phyloP scores from a whole-genome alignment of 2,888 invertebrate species.

The Chamaedrilus cognettii region DNA sequence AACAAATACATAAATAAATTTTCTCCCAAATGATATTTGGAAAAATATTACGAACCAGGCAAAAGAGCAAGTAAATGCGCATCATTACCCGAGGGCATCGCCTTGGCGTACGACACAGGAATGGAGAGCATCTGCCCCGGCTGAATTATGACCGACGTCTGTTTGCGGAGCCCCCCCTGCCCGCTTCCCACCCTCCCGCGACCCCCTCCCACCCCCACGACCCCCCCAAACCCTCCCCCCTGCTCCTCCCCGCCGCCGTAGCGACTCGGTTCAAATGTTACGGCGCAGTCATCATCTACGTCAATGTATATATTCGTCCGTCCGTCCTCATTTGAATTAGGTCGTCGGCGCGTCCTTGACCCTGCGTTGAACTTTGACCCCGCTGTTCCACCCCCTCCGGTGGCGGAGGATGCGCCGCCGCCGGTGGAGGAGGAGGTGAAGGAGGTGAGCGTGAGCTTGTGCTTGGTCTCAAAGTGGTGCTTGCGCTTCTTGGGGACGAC shows the following conservation, averaged over 20 bases:
- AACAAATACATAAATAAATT: too few species aligned
- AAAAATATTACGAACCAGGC: too few species aligned
- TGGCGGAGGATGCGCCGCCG: background rate
- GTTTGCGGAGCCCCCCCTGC: too few species aligned
- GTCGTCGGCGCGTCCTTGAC: slow-evolving; percentile 12
- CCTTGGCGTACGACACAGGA: slow-evolving; percentile 40
- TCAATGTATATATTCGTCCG: slow-evolving; percentile 44
- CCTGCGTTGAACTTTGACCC: too few species aligned
- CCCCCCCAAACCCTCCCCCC: too few species aligned
- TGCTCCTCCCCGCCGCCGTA: too few species aligned
- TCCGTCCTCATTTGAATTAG: background rate
- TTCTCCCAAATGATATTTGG: too few species aligned
- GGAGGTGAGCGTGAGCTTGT: slow-evolving; percentile 14
- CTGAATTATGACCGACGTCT: slow-evolving; percentile 40
- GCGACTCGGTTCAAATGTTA: background rate
- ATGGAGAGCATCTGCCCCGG: slow-evolving; percentile 45
- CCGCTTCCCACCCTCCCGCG: background rate
- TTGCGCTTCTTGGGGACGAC: slow-evolving; percentile 55
- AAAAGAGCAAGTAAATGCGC: too few species aligned
- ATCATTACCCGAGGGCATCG: background rate
- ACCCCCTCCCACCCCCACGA: too few species aligned
- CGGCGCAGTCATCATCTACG: slow-evolving; percentile 28
- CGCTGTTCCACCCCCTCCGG: too few species aligned
- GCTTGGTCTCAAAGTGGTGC: slow-evolving; percentile 48
- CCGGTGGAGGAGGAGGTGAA: background rate